phyloP scores from a whole-genome alignment of 2,797 vertebrate genomes.

The Pteropus rufus region DNA sequence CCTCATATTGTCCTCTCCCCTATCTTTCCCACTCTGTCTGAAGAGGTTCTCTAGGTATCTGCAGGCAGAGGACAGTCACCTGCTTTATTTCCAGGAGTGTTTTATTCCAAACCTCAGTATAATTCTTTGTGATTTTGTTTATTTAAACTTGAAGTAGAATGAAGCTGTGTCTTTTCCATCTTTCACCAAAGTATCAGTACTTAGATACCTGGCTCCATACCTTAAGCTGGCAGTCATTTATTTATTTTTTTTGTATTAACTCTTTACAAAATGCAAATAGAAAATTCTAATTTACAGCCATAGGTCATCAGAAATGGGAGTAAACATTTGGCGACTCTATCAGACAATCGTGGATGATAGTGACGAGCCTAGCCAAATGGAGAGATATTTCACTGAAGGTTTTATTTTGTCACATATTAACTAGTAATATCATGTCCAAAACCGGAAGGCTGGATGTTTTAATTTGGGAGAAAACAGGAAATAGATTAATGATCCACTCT shows the following conservation, averaged over 20 bases:
- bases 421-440: background rate
- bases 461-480: background rate
- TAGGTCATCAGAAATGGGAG: background rate
- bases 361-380: background rate
- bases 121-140: conserved; percentile 21
- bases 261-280: background rate
- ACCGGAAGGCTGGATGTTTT: background rate
- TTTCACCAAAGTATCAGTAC: background rate
- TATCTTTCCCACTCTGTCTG: background rate
- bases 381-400: background rate
- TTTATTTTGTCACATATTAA: background rate
- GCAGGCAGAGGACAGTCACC: background rate
- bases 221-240: background rate
- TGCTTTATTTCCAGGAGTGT: background rate
- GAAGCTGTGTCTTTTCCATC: background rate
- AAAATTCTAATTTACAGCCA: background rate
- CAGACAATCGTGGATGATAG: background rate
- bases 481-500: background rate
- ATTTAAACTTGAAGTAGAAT: background rate
- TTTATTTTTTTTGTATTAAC: background rate
- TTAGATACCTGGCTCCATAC: background rate
- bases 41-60: background rate
- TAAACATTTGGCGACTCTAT: background rate
- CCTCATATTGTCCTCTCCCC: accelerated
- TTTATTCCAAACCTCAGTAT: background rate